phyloP scores from a whole-genome alignment of 2,888 invertebrate species.

The Amaurobius ferox region DNA sequence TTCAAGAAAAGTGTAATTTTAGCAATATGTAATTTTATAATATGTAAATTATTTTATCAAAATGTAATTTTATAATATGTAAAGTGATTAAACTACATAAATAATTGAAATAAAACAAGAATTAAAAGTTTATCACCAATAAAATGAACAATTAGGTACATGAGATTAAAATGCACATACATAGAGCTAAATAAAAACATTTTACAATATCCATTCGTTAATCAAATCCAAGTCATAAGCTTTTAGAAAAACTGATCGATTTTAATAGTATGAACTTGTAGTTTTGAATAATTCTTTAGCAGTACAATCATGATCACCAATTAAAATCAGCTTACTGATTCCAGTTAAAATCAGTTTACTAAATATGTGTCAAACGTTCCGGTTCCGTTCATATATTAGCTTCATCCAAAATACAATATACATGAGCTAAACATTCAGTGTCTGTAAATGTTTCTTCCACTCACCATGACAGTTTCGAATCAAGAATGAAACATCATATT shows the following conservation, averaged over 20 bases:
- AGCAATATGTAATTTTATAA: no score
- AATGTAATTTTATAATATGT: no score
- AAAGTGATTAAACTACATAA: no score
- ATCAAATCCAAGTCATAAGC: conserved; percentile 58
- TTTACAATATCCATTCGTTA: conserved; percentile 12
- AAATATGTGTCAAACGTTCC: conserved; percentile 87
- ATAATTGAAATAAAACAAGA: no score
- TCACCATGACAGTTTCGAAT: conserved; percentile 80
- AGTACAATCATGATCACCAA: conserved; percentile 92
- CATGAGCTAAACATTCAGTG: conserved; percentile 56
- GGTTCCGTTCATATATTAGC: conserved; percentile 92
- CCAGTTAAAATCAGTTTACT: no score
- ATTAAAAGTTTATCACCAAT: no score
- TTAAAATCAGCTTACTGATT: conserved; percentile 85
- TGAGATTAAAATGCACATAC: no score
- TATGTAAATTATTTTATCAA: no score
- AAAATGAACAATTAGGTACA: no score
- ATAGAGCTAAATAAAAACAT: not conserved
- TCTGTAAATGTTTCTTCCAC: conserved; percentile 55
- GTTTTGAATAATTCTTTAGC: conserved; percentile 88
- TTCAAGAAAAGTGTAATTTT: no score
- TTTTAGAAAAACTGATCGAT: conserved; percentile 73
- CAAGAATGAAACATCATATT: conserved; percentile 85
- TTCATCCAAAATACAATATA: conserved; percentile 88
- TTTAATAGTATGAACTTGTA: conserved; percentile 60